phyloP scores from a whole-genome alignment of 1,140 invertebrate species.

The Drosophila subobscura region DNA sequence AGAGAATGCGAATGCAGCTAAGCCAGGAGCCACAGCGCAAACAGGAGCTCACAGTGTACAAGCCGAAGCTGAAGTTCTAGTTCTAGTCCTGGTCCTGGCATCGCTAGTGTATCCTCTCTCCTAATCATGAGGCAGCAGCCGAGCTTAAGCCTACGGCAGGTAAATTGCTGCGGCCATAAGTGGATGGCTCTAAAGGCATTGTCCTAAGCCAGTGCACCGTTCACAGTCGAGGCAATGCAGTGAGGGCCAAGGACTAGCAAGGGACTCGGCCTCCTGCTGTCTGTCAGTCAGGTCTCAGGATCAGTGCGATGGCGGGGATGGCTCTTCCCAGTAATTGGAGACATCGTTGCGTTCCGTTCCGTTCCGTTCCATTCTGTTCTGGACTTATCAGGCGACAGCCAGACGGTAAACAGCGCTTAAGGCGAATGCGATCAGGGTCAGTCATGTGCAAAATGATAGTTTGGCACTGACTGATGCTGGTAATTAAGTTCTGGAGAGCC shows the following conservation, averaged over 20 bases:
- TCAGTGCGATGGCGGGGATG: no score
- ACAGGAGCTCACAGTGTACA: neutral
- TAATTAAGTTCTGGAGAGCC: slow-evolving; percentile 44
- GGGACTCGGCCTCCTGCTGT: neutral
- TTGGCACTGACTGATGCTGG: slow-evolving; percentile 20
- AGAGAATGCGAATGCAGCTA: slow-evolving; percentile 6
- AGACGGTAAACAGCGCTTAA: slow-evolving; percentile 16
- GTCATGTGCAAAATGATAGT: slow-evolving; percentile 32
- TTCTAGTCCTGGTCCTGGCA: no score
- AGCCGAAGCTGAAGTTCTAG: no score
- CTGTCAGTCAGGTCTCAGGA: no score
- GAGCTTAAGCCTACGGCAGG: neutral
- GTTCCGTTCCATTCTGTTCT: neutral
- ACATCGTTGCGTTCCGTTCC: neutral
- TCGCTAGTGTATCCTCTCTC: no score
- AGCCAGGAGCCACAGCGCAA: no score
- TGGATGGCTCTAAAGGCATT: slow-evolving; percentile 9
- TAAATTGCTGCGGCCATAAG: slow-evolving; percentile 9
- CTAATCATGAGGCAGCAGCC: slow-evolving; percentile 14
- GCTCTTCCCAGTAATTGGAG: slow-evolving; percentile 22
- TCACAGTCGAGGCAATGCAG: slow-evolving; percentile 13
- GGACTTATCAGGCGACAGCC: slow-evolving; percentile 42
- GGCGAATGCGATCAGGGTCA: slow-evolving; percentile 14
- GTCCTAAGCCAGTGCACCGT: slow-evolving; percentile 17
- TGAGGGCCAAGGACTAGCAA: neutral